Percentiles rank a stretch among this genome's conserved stretches.
Evolutionary conservation across 1,140 invertebrate genomes (phyloP).

Genomic region (Philopotamus ludificatus): DNA sequence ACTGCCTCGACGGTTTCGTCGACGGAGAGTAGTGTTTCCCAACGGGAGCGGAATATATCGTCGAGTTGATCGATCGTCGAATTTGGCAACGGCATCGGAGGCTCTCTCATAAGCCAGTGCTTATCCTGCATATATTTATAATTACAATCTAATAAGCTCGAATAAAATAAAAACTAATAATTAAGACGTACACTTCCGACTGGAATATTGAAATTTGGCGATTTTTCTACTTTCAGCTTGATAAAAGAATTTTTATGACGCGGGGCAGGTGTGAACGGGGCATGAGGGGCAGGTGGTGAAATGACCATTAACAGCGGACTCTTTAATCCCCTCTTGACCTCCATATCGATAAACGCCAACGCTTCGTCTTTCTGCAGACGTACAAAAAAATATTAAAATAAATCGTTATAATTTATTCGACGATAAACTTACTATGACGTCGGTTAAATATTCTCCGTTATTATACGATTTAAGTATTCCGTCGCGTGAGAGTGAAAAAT

Average conservation of each 20-base stretch:
- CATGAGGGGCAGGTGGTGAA: conserved; percentile 80
- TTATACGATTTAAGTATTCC: conserved; percentile 63
- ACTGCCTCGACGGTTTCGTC: conserved; percentile 78
- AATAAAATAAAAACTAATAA: not conserved
- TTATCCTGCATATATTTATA: conserved; percentile 59
- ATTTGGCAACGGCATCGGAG: conserved; percentile 62
- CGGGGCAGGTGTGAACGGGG: conserved; percentile 76
- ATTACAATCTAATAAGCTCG: not conserved
- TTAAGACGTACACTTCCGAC: conserved; percentile 46
- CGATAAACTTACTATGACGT: conserved; percentile 77
- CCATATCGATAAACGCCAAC: conserved; percentile 57
- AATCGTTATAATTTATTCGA: conserved; percentile 17
- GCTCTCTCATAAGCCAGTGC: conserved; percentile 75
- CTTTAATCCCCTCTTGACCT: conserved; percentile 13
- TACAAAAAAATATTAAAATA: not conserved
- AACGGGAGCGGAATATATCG: conserved; percentile 65
- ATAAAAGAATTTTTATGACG: conserved; percentile 66
- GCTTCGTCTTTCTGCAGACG: conserved; percentile 58
- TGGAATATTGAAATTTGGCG: conserved; percentile 71
- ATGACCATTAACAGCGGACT: conserved; percentile 80
- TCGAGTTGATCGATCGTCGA: conserved; percentile 63
- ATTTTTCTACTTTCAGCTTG: conserved; percentile 62
- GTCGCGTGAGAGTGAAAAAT: conserved; percentile 85
- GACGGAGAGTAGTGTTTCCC: conserved; percentile 79
- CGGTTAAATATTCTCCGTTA: conserved; percentile 76